A percentile compares a stretch with the other conserved stretches of the same genome.
Conservation (phyloP, 2,113 vertebrate species). For the Probosciger aterrimus region DNA sequence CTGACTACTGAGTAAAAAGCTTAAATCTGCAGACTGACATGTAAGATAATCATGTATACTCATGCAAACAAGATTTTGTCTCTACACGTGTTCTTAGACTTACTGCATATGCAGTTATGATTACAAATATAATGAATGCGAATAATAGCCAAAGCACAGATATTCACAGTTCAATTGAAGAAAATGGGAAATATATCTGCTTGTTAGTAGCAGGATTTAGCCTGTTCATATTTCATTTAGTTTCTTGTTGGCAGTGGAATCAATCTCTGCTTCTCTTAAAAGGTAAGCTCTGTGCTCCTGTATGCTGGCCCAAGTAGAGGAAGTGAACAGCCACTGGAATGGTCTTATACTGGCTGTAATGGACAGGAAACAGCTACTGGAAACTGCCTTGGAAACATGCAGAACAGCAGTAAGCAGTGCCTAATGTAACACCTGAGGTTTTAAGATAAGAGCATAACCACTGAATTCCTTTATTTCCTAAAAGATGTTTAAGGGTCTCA, state of each 20-base stretch:
- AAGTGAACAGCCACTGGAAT: neutral
- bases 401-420: neutral
- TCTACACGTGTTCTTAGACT: neutral
- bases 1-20: neutral
- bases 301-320: neutral
- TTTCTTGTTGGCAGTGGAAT: constrained; percentile 1
- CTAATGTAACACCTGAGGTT: neutral
- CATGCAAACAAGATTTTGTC: neutral
- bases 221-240: neutral
- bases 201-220: neutral
- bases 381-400: neutral
- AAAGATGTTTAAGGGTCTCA: neutral
- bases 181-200: neutral
- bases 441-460: neutral
- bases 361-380: neutral
- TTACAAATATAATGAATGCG: neutral
- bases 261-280: constrained; percentile 8
- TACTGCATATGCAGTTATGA: neutral
- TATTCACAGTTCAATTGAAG: neutral
- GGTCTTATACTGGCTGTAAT: neutral
- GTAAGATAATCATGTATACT: neutral
- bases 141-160: neutral
- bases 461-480: neutral
- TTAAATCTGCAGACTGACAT: neutral
- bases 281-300: neutral